Conservation (phyloP, 2,797 vertebrate genomes). For the Sebastes aleutianus region DNA sequence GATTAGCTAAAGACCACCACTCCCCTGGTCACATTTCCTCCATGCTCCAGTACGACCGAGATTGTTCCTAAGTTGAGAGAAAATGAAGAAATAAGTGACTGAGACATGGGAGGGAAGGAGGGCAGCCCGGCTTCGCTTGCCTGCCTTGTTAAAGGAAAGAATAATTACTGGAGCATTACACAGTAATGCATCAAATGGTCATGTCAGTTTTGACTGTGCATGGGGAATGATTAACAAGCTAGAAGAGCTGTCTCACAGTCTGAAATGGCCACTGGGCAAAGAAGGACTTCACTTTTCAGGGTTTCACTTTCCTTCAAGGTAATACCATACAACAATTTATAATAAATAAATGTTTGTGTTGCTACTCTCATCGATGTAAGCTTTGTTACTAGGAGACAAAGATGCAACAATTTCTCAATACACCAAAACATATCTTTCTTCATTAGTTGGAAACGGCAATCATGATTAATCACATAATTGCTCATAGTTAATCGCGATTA, state of each 20-base stretch:
- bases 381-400: neutral
- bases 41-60: slow-evolving; percentile 39
- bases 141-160: slow-evolving; percentile 76
- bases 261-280: slow-evolving; percentile 35
- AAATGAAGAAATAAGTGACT: slow-evolving; percentile 75
- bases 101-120: slow-evolving; percentile 48
- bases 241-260: slow-evolving; percentile 15
- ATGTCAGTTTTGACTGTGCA: slow-evolving; percentile 62
- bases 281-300: slow-evolving; percentile 18
- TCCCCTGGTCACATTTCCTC: slow-evolving; percentile 46
- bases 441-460: neutral
- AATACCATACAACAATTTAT: slow-evolving; percentile 26
- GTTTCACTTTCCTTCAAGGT: slow-evolving; percentile 26
- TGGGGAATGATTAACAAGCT: slow-evolving; percentile 63
- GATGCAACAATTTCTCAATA: neutral
- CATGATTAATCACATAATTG: too few species aligned
- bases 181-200: slow-evolving; percentile 72
- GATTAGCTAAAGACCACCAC: slow-evolving; percentile 37
- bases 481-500: too few species aligned
- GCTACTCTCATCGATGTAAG: neutral
- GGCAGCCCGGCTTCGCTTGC: slow-evolving; percentile 51
- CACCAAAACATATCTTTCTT: neutral
- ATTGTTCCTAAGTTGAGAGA: slow-evolving; percentile 56
- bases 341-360: slow-evolving; percentile 4
- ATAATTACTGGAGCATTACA: slow-evolving; percentile 73